These are phyloP conservation scores for Varecia variegata DNA, from an alignment of 2,797 vertebrate genomes.

Conservation along the genomic window DNA sequence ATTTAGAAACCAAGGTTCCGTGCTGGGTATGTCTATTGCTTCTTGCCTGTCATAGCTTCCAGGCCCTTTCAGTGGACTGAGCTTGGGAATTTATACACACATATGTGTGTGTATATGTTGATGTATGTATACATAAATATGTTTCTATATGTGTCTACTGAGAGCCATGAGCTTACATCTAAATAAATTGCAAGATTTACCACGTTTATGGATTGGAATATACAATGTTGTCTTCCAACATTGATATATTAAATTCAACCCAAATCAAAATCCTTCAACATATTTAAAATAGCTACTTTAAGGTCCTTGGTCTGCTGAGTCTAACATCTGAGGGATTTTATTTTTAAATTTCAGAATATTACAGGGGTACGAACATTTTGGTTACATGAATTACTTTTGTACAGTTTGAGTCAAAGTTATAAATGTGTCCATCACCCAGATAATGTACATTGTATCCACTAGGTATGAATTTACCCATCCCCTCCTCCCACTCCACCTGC, in stretches of 20 bases:
- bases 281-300: not conserved
- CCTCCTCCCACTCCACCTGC: too few relatives aligned
- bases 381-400: too few relatives aligned
- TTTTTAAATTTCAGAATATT: too few relatives aligned
- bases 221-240: not conserved
- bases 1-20: not conserved
- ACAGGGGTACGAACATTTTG: too few relatives aligned
- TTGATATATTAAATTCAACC: not conserved
- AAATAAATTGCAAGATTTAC: not conserved
- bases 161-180: not conserved
- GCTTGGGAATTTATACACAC: not conserved
- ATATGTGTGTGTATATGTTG: not conserved
- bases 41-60: not conserved
- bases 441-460: too few relatives aligned
- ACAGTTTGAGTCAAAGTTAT: too few relatives aligned
- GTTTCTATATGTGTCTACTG: not conserved
- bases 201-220: not conserved
- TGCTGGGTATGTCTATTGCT: not conserved
- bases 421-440: too few relatives aligned
- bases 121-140: not conserved
- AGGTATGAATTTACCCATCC: too few relatives aligned
- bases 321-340: not conserved
- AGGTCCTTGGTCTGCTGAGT: not conserved
- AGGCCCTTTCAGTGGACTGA: not conserved
- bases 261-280: not conserved